Base-by-base conservation (phyloP, 1,140 invertebrate genomes). In the Zaprionus tsacasi region DNA sequence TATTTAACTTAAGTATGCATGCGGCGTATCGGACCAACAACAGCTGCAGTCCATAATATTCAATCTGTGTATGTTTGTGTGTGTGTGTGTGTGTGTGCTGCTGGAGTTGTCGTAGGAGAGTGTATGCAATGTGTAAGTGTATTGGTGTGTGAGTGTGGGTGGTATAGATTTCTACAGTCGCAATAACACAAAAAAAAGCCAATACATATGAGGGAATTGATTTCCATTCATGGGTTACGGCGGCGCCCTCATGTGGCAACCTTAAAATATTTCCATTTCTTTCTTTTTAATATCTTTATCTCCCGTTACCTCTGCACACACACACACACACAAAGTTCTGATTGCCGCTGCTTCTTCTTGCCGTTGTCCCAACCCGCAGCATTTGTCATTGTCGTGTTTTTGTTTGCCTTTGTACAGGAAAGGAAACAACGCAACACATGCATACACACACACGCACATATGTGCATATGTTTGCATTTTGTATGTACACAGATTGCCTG, bases 401-500 rank as follows among this genome's bases (percentile, higher is more conserved):
- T 70, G 67, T 76, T 79, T 79, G 74, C 78, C 61, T 76, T 73
- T 63, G 68, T 61, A 78, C 79, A 72, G 40, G 17, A 50, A 50
- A 50, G 72, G 74, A 82, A 69, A 70, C 70, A 76, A 61, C 45
- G 66, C 73, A 82, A 79, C 81, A 83, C 69, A 79, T 76, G 67
- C 65, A 86, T 21, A 66, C 35, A 56, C 15, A 48, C 30, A 57
- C 45, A 48, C 55, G 30, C 30, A 21, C 36, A 50, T 57, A 65
- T 52, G 54, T 59, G 36, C 61, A 63, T 73, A 71, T 87, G 70
- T 70, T 27, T 70, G 59, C 58, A 17, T 59, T 64, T 58, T 54
- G 59, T 70, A 15, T 82, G 80, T 56, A 63, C 73, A 72, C 67
- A 59, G 68, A 68, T 76, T 79, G 79, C 64, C 61, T 81, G 80